Evolutionary conservation across 2,888 invertebrate species (phyloP).

Genomic region (Eugnorisma glareosa): DNA sequence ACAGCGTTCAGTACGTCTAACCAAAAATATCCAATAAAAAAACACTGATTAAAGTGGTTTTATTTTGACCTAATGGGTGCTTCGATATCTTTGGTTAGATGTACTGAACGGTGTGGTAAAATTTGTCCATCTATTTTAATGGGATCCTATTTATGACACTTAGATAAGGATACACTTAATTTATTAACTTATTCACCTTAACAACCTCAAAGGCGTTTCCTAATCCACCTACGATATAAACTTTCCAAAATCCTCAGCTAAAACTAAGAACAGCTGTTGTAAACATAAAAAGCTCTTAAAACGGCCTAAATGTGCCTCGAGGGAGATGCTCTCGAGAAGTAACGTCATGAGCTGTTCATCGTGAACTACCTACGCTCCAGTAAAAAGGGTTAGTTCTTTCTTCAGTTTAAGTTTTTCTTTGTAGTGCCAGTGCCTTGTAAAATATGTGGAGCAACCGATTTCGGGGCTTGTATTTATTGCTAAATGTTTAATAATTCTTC

Average conservation of each 20-base stretch:
- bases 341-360: conserved; percentile 22
- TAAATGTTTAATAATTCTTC: neutral
- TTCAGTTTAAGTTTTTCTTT: neutral
- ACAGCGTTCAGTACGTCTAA: too few species aligned
- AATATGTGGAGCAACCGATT: conserved; percentile 32
- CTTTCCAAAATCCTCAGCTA: neutral
- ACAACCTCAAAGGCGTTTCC: neutral
- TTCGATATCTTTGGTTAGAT: too few species aligned
- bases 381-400: conserved; percentile 13
- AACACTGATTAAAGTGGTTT: too few species aligned
- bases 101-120: too few species aligned
- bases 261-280: conserved; percentile 11
- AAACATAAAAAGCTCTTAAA: conserved; percentile 23
- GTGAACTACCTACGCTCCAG: conserved; percentile 14
- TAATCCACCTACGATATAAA: neutral
- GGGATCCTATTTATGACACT: neutral
- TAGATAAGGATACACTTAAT: neutral
- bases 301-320: conserved; percentile 24
- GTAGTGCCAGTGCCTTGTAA: conserved; percentile 4
- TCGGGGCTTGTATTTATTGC: conserved; percentile 7
- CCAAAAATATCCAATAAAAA: too few species aligned
- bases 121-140: too few species aligned
- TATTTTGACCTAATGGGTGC: too few species aligned
- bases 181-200: neutral
- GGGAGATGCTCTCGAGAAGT: conserved; percentile 12